These are phyloP conservation scores for Dermolepida albohirtum DNA, from an alignment of 2,888 invertebrate genomes.

Conservation along the genomic window DNA sequence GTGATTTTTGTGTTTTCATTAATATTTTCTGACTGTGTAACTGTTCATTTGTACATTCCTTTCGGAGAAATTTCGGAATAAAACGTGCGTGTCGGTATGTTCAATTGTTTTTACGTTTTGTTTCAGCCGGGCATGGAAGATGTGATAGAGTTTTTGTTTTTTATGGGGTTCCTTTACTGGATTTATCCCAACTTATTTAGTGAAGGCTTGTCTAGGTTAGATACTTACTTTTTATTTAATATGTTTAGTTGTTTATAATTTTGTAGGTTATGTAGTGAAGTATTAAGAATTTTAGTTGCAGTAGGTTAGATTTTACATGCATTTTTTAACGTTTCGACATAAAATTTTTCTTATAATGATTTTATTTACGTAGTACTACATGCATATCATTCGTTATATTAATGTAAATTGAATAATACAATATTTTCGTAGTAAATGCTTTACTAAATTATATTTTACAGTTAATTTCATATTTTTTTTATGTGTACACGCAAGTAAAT, in stretches of 20 bases:
- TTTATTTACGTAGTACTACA: no score
- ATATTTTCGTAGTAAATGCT: no score
- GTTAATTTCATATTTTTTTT: no score
- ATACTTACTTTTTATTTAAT: slow-evolving; percentile 11
- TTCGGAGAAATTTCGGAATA: slow-evolving; percentile 13
- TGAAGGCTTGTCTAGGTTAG: slow-evolving; percentile 57
- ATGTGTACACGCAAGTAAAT: no score
- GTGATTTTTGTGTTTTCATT: no score
- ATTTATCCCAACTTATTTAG: slow-evolving; percentile 59
- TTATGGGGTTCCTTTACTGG: slow-evolving; percentile 58
- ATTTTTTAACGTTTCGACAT: no score
- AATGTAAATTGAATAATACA: no score
- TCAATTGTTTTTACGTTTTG: slow-evolving; percentile 39
- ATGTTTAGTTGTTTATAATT: slow-evolving; percentile 2
- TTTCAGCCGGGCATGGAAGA: slow-evolving; percentile 55
- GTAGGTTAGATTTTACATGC: no score
- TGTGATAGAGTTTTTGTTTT: slow-evolving; percentile 58
- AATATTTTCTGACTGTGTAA: neutral
- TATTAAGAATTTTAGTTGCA: no score
- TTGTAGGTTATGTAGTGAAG: slow-evolving; percentile 23
- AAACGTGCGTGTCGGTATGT: slow-evolving; percentile 40
- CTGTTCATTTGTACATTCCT: neutral
- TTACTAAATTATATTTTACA: no score
- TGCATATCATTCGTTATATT: no score
- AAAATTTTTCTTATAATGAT: no score